These are phyloP conservation scores for Pelobates fuscus DNA, from an alignment of 2,113 vertebrate species.

Conservation along the genomic window DNA sequence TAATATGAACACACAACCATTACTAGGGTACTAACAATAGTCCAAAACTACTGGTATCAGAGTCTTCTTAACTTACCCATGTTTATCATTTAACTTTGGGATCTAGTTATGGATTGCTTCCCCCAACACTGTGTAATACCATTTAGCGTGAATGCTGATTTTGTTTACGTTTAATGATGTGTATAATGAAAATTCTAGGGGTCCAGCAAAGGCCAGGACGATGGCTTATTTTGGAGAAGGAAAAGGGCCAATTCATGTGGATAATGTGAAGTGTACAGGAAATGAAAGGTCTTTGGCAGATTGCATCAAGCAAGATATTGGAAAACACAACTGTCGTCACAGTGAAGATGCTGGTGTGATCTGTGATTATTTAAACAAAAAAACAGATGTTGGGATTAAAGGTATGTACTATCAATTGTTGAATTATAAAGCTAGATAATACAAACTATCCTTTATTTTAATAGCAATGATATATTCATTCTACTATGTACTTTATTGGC, in stretches of 20 bases:
- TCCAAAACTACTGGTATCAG: too few relatives aligned
- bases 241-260: slow-evolving; percentile 86
- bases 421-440: too few relatives aligned
- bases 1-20: too few relatives aligned
- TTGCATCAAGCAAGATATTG: slow-evolving; percentile 88
- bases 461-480: too few relatives aligned
- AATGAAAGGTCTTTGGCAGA: slow-evolving; percentile 81
- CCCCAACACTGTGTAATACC: too few relatives aligned
- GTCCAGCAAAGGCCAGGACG: slow-evolving; percentile 81
- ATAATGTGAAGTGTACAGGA: slow-evolving; percentile 89
- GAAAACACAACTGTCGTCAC: slow-evolving; percentile 92
- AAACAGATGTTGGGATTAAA: slow-evolving; percentile 67
- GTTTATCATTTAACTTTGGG: too few relatives aligned
- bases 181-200: slow-evolving; percentile 67
- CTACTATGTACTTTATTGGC: too few relatives aligned
- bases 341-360: slow-evolving; percentile 95
- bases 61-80: too few relatives aligned
- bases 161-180: neutral
- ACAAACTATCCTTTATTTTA: too few relatives aligned
- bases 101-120: too few relatives aligned
- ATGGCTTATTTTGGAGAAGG: slow-evolving; percentile 98
- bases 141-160: neutral
- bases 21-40: too few relatives aligned
- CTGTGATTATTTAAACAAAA: slow-evolving; percentile 80
- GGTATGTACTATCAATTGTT: slow-evolving; percentile 62